A percentile compares a stretch with the other conserved stretches of the same genome.
These are phyloP conservation scores for Odontomyia ornata DNA, from an alignment of 2,888 invertebrate species.

Conservation along the genomic window DNA sequence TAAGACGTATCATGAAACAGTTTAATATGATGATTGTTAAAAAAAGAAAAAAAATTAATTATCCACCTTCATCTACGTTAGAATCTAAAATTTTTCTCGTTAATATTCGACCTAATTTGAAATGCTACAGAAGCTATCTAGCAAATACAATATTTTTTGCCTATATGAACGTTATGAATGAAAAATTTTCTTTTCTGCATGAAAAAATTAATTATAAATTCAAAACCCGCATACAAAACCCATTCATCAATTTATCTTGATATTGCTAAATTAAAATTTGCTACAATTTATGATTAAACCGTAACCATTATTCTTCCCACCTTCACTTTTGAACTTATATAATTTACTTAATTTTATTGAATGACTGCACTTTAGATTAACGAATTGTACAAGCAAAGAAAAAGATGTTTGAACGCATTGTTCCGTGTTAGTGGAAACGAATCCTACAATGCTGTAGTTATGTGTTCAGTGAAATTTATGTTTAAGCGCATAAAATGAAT, in stretches of 20 bases:
- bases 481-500: neutral
- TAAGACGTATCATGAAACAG: too few relatives aligned
- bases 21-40: too few relatives aligned
- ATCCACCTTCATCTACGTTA: too few relatives aligned
- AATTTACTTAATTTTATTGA: neutral
- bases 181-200: too few relatives aligned
- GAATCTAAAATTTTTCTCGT: too few relatives aligned
- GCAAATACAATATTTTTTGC: too few relatives aligned
- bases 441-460: neutral
- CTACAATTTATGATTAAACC: neutral
- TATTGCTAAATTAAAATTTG: neutral
- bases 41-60: too few relatives aligned
- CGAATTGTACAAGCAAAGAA: neutral
- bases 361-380: neutral
- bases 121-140: too few relatives aligned
- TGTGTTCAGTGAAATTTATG: slow-evolving; percentile 6
- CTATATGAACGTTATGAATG: too few relatives aligned
- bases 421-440: neutral
- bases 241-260: neutral
- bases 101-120: too few relatives aligned
- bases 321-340: neutral
- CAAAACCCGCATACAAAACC: neutral
- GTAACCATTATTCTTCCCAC: neutral
- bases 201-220: neutral
- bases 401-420: slow-evolving; percentile 2